These are phyloP conservation scores for Lepus timidus DNA, from an alignment of 2,113 vertebrate species.

Conservation along the genomic window DNA sequence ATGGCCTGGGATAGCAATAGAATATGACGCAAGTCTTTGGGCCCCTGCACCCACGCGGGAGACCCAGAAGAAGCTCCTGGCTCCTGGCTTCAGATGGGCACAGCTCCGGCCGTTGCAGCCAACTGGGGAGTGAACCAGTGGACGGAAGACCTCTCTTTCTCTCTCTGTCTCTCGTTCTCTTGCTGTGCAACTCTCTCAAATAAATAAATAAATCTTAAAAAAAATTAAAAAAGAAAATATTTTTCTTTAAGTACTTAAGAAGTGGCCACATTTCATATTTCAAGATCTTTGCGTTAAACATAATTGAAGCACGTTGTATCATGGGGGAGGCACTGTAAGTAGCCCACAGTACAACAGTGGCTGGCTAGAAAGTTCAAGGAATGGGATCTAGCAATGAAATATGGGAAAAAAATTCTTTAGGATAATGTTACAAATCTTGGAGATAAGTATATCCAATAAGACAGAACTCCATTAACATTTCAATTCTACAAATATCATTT, in stretches of 20 bases:
- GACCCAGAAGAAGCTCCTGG: no score
- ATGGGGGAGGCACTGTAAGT: neutral
- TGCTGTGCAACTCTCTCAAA: no score
- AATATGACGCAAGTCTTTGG: no score
- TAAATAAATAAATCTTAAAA: no score
- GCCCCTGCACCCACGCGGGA: no score
- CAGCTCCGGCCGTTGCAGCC: no score
- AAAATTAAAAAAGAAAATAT: neutral
- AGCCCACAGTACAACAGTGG: neutral
- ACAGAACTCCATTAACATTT: neutral
- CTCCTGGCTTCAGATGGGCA: no score
- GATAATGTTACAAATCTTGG: conserved; percentile 1
- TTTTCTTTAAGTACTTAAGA: conserved; percentile 4
- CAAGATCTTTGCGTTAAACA: neutral
- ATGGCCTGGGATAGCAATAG: no score
- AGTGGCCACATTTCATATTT: neutral
- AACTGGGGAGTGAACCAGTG: no score
- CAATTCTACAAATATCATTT: neutral
- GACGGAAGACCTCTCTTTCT: no score
- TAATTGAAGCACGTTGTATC: neutral
- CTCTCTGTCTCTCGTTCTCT: no score
- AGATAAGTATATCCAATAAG: neutral
- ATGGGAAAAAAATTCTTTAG: neutral
- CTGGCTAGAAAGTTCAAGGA: neutral
- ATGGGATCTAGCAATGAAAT: neutral